Conservation (phyloP, 2,888 invertebrate genomes). For the Stenoptilia bipunctidactyla region DNA sequence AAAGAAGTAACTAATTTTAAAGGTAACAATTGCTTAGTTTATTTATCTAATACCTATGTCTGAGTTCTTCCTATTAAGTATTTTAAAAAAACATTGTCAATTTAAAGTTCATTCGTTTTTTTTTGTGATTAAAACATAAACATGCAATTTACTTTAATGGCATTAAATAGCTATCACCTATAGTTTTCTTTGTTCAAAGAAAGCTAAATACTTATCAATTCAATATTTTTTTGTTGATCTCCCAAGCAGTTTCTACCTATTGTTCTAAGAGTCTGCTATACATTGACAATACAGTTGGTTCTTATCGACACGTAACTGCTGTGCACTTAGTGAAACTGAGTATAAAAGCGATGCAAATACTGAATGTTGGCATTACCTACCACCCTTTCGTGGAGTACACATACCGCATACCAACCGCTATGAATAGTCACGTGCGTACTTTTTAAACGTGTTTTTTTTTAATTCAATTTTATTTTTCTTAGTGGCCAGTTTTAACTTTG, state of each 20-base stretch:
- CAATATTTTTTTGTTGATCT: conserved; percentile 35
- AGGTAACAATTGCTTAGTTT: too few relatives aligned
- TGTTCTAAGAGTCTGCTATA: conserved; percentile 50
- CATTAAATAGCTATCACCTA: too few relatives aligned
- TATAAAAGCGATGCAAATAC: conserved; percentile 69
- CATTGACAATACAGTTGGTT: conserved; percentile 46
- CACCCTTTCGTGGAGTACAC: conserved; percentile 50
- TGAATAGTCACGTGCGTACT: conserved; percentile 64
- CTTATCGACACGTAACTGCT: conserved; percentile 39
- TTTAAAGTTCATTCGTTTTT: too few relatives aligned
- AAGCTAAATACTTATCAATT: background rate
- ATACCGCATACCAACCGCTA: conserved; percentile 32
- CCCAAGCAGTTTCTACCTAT: conserved; percentile 60
- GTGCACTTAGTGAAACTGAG: conserved; percentile 57
- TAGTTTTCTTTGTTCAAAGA: background rate
- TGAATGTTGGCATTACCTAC: conserved; percentile 55
- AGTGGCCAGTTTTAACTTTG: too few relatives aligned
- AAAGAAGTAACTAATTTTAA: too few relatives aligned
- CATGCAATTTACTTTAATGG: too few relatives aligned
- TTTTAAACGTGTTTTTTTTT: background rate
- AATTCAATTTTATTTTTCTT: background rate
- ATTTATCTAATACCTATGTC: too few relatives aligned
- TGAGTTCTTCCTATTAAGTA: too few relatives aligned
- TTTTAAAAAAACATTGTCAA: too few relatives aligned
- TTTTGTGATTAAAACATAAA: too few relatives aligned